These are phyloP conservation scores for Tychaedon coryphoeus DNA, from an alignment of 2,113 vertebrate genomes.

Conservation along the genomic window DNA sequence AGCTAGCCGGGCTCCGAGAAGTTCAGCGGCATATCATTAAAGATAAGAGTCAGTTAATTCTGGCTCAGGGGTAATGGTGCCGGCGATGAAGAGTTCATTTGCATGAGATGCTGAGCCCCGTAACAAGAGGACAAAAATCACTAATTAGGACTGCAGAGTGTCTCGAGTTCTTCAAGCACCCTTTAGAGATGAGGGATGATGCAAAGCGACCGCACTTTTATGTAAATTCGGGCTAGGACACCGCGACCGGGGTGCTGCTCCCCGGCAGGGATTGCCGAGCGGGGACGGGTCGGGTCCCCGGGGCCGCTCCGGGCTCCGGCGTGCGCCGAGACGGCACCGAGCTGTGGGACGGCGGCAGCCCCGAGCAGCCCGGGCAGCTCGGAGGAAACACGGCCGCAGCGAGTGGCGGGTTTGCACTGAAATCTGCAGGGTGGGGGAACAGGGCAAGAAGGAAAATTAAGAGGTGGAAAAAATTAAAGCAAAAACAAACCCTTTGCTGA, in stretches of 20 bases:
- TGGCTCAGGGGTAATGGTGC: constrained; percentile 81
- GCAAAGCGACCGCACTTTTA: constrained; percentile 65
- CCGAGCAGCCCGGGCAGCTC: neutral
- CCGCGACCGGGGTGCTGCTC: constrained; percentile 27
- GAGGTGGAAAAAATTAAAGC: accelerated
- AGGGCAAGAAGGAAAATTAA: neutral
- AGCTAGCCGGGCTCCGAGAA: constrained; percentile 83
- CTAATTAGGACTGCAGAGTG: constrained; percentile 91
- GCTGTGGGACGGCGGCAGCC: neutral
- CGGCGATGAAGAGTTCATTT: constrained; percentile 90
- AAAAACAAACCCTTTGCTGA: neutral
- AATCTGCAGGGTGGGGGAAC: neutral
- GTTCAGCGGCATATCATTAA: constrained; percentile 86
- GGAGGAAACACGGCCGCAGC: neutral
- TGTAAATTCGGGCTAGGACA: constrained; percentile 73
- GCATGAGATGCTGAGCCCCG: constrained; percentile 88
- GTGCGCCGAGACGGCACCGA: neutral
- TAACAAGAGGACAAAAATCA: constrained; percentile 95
- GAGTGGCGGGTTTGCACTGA: neutral
- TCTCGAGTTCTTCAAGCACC: constrained; percentile 82
- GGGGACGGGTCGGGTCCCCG: neutral
- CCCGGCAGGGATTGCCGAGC: neutral
- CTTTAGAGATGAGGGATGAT: constrained; percentile 77
- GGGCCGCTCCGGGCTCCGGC: neutral
- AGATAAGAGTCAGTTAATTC: constrained; percentile 92